These are phyloP conservation scores for Rhopalosiphum maidis DNA, from an alignment of 1,140 invertebrate genomes.

Conservation along the genomic window DNA sequence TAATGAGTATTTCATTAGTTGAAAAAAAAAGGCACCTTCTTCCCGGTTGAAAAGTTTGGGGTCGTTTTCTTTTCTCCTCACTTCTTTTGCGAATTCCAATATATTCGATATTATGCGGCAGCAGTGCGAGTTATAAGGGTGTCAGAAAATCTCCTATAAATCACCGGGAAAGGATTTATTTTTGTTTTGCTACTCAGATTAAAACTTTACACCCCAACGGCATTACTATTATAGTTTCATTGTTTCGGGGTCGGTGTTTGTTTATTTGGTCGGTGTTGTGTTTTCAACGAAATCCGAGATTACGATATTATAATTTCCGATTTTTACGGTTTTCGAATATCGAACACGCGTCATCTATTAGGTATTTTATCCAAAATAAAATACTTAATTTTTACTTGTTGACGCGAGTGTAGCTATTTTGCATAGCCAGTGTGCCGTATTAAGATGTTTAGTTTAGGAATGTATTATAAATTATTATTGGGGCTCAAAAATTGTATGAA, in stretches of 20 bases:
- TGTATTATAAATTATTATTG: not conserved
- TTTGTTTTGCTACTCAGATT: slow-evolving; percentile 26
- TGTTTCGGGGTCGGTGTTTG: not conserved
- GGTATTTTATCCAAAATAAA: not conserved
- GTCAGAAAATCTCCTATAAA: slow-evolving; percentile 32
- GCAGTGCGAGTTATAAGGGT: not conserved
- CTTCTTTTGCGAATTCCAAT: slow-evolving; percentile 26
- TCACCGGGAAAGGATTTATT: slow-evolving; percentile 15
- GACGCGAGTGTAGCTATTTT: not conserved
- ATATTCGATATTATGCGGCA: slow-evolving; percentile 18
- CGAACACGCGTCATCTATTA: not conserved
- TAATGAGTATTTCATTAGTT: not conserved
- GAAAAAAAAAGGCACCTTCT: not conserved
- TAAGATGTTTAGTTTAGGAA: not conserved
- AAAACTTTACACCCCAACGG: slow-evolving; percentile 19
- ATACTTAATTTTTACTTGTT: not conserved
- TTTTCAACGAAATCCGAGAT: not conserved
- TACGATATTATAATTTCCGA: not conserved
- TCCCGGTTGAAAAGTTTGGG: not conserved
- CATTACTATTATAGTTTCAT: not conserved
- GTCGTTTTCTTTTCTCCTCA: not conserved
- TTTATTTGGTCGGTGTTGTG: not conserved
- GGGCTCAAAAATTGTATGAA: too few relatives aligned
- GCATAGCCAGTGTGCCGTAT: not conserved
- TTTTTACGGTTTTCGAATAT: not conserved